A percentile compares a stretch with the other conserved stretches of the same genome.
phyloP scores from a whole-genome alignment of 2,888 invertebrate species.

The Synergus laeviventris region DNA sequence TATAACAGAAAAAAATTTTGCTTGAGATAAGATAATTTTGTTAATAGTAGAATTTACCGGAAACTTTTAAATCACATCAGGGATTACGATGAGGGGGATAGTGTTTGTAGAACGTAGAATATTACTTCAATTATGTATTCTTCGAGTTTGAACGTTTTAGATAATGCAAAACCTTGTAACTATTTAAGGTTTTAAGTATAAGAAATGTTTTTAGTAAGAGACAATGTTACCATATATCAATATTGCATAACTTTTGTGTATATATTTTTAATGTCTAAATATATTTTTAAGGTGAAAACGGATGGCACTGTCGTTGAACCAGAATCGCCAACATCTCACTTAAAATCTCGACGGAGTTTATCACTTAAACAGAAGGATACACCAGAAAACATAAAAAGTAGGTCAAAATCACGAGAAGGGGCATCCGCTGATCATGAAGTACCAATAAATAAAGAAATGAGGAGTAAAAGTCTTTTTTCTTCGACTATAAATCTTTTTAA shows the following conservation, averaged over 20 bases:
- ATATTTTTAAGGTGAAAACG: slow-evolving; percentile 63
- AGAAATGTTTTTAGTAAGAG: no score
- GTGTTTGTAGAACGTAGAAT: no score
- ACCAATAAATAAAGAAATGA: slow-evolving; percentile 68
- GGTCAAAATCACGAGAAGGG: slow-evolving; percentile 73
- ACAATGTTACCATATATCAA: neutral
- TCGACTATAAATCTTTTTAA: slow-evolving; percentile 73
- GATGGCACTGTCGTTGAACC: slow-evolving; percentile 70
- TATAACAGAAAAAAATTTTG: no score
- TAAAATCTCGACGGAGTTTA: slow-evolving; percentile 70
- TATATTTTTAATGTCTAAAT: neutral
- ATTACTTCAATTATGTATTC: no score
- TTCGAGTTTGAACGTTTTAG: no score
- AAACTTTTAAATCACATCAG: no score
- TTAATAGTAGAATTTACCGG: no score
- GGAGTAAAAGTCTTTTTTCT: slow-evolving; percentile 74
- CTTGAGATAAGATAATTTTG: no score
- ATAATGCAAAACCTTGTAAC: no score
- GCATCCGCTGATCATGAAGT: slow-evolving; percentile 62
- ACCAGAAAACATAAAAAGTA: slow-evolving; percentile 73
- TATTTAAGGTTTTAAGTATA: no score
- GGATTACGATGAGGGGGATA: no score
- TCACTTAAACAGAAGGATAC: slow-evolving; percentile 74
- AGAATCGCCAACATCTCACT: slow-evolving; percentile 71
- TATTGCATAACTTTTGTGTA: neutral